These are phyloP conservation scores for Glaucopsyche alexis DNA, from an alignment of 2,888 invertebrate species.

Conservation along the genomic window DNA sequence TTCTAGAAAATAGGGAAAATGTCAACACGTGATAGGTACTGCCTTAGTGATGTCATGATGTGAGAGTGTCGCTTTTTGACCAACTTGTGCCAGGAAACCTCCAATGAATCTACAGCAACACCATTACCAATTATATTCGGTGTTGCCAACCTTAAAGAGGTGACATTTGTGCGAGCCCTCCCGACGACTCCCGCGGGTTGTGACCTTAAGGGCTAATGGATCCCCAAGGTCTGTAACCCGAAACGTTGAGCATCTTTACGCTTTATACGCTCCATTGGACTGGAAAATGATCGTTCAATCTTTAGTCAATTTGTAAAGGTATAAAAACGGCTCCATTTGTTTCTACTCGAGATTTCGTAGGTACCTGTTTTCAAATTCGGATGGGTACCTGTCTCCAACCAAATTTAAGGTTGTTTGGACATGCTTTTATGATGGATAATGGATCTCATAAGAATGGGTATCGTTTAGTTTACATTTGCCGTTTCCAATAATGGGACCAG, in stretches of 20 bases:
- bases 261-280: conserved; percentile 30
- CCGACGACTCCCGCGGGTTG: background rate
- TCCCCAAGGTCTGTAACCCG: conserved; percentile 36
- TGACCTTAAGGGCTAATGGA: conserved; percentile 34
- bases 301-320: conserved; percentile 9
- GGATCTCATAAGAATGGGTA: background rate
- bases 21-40: too few species aligned
- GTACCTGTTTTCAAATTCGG: background rate
- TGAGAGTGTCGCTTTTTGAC: too few species aligned
- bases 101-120: too few species aligned
- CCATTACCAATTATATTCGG: background rate
- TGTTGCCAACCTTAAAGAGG: background rate
- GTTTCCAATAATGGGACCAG: background rate
- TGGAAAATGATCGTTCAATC: conserved; percentile 27
- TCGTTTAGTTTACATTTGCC: background rate
- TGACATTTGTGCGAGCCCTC: background rate
- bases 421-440: background rate
- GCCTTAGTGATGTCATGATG: too few species aligned
- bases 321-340: background rate
- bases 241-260: conserved; percentile 36
- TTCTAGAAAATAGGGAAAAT: too few species aligned
- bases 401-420: background rate
- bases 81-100: too few species aligned
- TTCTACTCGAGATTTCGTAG: background rate
- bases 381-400: background rate